These are phyloP conservation scores for Papilio glaucus DNA, from an alignment of 1,140 invertebrate genomes.

Conservation along the genomic window DNA sequence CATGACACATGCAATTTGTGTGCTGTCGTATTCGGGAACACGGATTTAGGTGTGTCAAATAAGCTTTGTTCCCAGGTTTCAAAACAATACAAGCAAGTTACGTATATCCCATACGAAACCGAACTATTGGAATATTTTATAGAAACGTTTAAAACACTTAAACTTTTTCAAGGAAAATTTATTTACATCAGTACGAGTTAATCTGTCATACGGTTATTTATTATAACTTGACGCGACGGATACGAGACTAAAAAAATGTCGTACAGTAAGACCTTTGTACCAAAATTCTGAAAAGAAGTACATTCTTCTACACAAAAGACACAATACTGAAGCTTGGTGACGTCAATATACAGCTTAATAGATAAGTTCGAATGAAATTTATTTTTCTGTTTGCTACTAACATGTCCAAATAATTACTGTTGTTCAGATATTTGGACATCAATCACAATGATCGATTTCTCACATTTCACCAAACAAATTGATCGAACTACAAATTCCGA, in stretches of 20 bases:
- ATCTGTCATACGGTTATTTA: no score
- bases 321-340: not conserved
- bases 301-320: no score
- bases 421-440: conserved; percentile 22
- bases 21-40: conserved; percentile 9
- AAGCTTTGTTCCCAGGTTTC: conserved; percentile 3
- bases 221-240: no score
- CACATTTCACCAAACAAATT: conserved; percentile 32
- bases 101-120: no score
- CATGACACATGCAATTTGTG: conserved; percentile 15
- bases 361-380: conserved; percentile 6
- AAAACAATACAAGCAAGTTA: not conserved
- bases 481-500: conserved; percentile 30
- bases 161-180: no score
- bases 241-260: no score
- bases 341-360: not conserved
- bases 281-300: no score
- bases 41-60: conserved; percentile 5
- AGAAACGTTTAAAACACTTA: not conserved
- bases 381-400: conserved; percentile 13
- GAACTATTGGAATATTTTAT: not conserved
- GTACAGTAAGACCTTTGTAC: no score
- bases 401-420: conserved; percentile 27
- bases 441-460: conserved; percentile 38
- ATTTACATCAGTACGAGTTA: no score